Evolutionary conservation across 2,888 invertebrate species (phyloP), one percentile per base, ranked within the genome.

Genomic region (Dorcus parallelipipedus): DNA sequence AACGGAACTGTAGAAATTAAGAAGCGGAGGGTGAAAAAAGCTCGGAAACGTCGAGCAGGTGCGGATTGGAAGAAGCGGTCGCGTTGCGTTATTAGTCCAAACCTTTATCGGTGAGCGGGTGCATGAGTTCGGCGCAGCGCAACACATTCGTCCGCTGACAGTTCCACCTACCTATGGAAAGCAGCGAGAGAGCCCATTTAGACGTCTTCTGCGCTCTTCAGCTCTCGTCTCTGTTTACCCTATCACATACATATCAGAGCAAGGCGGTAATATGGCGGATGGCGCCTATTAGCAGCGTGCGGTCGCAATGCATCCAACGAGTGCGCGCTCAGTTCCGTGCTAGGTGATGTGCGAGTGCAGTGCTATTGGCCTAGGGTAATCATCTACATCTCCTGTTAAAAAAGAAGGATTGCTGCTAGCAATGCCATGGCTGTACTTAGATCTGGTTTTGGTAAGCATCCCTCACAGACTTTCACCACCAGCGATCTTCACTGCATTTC

Each of bases 341-440:
- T 63, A 69, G 68, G 69, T 67, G 67, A 65, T 64, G 67, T 64
- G 67, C 66, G 68, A 67, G 66, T 70, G 68, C 67, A 66, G 66
- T 66, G 66, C 54, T 45, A 51, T 56, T 42, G 40, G 40, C 39
- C 43, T 38, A 42, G 57, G 59, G 57, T 62, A 61, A 56, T 59
- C 38, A 17, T 42, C 10, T 20, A 43, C 7, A 47, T 26, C 26
- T 47, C 20, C 20, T 9, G 9, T 23, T 4, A 33, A 33, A 33
- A 33, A 14, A 33, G 3, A 17, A 33, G 9, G 39, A 10, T 50
- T 50, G 26, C 42, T 48, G 33, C 49, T 38, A 50, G 66, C 64
- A 64, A 70, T 71, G 71, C 77, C 76, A 77, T 77, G 77, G 77
- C 76, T 76, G 74, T 76, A 72, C 74, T 77, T 74, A 72, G 76